phyloP scores from a whole-genome alignment of 2,888 invertebrate species.

The Cantharis lateralis region DNA sequence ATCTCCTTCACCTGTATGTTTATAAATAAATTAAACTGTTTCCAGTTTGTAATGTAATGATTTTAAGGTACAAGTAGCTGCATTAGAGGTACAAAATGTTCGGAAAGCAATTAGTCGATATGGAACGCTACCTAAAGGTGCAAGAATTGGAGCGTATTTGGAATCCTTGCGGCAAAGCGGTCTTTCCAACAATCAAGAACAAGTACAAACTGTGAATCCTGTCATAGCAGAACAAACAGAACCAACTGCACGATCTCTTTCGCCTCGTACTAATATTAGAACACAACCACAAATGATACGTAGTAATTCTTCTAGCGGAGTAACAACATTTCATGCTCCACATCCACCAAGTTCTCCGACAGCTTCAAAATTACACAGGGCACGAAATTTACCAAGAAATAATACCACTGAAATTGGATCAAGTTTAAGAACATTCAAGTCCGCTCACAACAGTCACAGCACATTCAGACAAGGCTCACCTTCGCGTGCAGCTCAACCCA shows the following conservation, averaged over 20 bases:
- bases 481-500: slow-evolving; percentile 72
- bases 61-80: slow-evolving; percentile 79
- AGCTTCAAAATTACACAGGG: slow-evolving; percentile 63
- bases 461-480: slow-evolving; percentile 68
- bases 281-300: slow-evolving; percentile 84
- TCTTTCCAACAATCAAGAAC: slow-evolving; percentile 56
- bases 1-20: slow-evolving; percentile 33
- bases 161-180: slow-evolving; percentile 89
- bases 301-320: slow-evolving; percentile 86
- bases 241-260: slow-evolving; percentile 61
- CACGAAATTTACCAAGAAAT: slow-evolving; percentile 54
- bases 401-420: slow-evolving; percentile 53
- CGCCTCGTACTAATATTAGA: slow-evolving; percentile 68
- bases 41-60: not conserved
- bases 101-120: slow-evolving; percentile 93
- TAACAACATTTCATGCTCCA: slow-evolving; percentile 64
- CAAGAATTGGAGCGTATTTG: slow-evolving; percentile 93
- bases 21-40: slow-evolving; percentile 2
- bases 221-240: slow-evolving; percentile 50
- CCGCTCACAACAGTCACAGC: slow-evolving; percentile 46
- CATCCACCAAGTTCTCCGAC: slow-evolving; percentile 65
- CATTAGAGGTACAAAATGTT: slow-evolving; percentile 94
- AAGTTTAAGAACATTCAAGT: slow-evolving; percentile 54
- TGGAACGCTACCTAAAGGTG: slow-evolving; percentile 95
- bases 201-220: slow-evolving; percentile 40